Evolutionary conservation across 92 coral and sea anemone species (phyloP).

Genomic region (Phenganax stokvisi): DNA sequence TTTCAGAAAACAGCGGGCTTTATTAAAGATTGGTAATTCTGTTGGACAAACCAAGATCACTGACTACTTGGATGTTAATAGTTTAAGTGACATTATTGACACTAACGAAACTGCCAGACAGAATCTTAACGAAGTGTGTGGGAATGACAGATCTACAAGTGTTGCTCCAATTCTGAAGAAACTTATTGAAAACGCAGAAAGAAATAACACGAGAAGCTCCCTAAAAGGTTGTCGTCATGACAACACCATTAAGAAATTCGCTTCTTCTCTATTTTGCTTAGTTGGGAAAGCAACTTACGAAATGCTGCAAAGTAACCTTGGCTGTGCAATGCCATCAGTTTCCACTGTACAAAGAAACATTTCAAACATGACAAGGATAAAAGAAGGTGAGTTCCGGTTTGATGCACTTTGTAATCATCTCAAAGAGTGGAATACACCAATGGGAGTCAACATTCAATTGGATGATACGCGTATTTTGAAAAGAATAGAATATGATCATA

Average conservation of each 20-base stretch:
- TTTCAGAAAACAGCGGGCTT: neutral
- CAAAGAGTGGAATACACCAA: too few relatives aligned
- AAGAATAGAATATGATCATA: neutral
- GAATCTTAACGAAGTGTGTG: neutral
- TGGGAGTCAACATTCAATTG: too few relatives aligned
- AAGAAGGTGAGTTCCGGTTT: too few relatives aligned
- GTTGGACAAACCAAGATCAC: conserved; percentile 7
- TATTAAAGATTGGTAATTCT: neutral
- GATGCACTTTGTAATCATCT: too few relatives aligned
- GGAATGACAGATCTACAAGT: neutral
- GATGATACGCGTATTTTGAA: neutral
- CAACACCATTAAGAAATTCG: neutral
- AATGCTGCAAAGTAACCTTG: neutral
- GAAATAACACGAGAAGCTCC: neutral
- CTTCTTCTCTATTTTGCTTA: conserved; percentile 4
- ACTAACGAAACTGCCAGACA: neutral
- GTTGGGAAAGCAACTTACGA: neutral
- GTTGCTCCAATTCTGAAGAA: neutral
- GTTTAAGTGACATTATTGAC: neutral
- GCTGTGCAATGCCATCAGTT: too few relatives aligned
- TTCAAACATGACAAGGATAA: too few relatives aligned
- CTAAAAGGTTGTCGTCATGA: conserved; percentile 3
- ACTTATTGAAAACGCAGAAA: neutral
- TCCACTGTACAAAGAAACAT: too few relatives aligned
- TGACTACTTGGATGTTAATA: neutral